Evolutionary conservation across 2,113 vertebrate genomes (phyloP).

Genomic region (Aleadryas rufinucha): DNA sequence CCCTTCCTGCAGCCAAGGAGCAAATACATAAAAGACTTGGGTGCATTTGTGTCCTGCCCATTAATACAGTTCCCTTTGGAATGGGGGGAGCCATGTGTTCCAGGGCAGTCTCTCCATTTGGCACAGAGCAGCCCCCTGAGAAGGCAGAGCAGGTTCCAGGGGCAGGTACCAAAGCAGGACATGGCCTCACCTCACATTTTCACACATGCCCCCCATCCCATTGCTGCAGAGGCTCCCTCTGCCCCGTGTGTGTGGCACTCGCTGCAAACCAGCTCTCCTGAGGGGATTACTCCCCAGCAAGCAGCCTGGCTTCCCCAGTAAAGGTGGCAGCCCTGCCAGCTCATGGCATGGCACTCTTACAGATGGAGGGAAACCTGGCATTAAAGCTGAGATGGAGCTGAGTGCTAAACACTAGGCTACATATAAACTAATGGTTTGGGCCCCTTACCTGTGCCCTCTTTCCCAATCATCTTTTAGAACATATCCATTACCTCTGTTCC

Average conservation of each 20-base stretch:
- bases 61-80: background rate
- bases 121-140: background rate
- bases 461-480: background rate
- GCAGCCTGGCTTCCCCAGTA: background rate
- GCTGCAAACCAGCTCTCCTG: background rate
- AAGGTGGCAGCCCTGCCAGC: background rate
- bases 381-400: background rate
- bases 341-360: background rate
- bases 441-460: background rate
- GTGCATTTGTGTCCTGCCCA: background rate
- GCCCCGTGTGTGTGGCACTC: rapidly evolving
- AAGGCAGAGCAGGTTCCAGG: background rate
- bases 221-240: background rate
- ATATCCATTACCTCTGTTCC: background rate
- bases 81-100: rapidly evolving
- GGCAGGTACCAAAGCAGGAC: background rate
- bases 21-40: background rate
- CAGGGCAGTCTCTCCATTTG: background rate
- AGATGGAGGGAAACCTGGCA: background rate
- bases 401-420: background rate
- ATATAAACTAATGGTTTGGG: background rate
- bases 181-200: background rate
- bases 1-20: background rate
- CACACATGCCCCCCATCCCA: background rate
- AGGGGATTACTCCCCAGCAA: background rate